Evolutionary conservation across 2,888 invertebrate genomes (phyloP), one percentile per base, ranked within the genome.

Genomic region (Argyra leucocephala): DNA sequence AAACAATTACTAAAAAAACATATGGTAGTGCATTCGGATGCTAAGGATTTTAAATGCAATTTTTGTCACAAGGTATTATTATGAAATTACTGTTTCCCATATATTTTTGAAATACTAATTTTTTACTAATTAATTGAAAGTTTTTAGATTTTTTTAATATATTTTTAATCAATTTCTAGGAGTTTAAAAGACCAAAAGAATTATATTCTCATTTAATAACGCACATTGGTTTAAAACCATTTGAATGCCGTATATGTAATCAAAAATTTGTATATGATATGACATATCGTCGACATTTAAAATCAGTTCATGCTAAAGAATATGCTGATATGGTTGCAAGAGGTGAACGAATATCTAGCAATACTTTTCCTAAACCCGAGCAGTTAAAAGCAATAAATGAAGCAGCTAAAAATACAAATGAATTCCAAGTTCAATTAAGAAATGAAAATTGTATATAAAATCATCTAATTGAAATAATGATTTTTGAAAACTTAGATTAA

Each of bases 1-100:
- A 75, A 80, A 5, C 74, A 81, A n/a, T 82, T 82, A 0, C 74
- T 82, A 3, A 75, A 79, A 62, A 81, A 80, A 76, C 82, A 82
- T 69, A 76, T 81, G 67, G 68, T 78, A 22, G 77, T 78, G 0
- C 79, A 79, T 67, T 76, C 76, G 15, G 76, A 79, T 67, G 72
- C 72, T 15, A 76, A 77, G 48, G 75, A 75, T 61, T 76, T 71
- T 62, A 79, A 79, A 67, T 79, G 79, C 65, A 74, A 77, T 66
- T 76, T 75, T 12, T 79, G 79, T 62, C 74, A 73, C 6, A 75
- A 75, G 3, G 74, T 48, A 3, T 10, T 31, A 31, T 10, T 31
- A n/a, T n/a, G n/a, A n/a, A n/a, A n/a, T n/a, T n/a, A n/a, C n/a
- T n/a, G n/a, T n/a, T n/a, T n/a, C n/a, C n/a, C n/a, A n/a, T n/a